Conservation (phyloP, 2,113 vertebrate species). For the Coregonus clupeaformis region DNA sequence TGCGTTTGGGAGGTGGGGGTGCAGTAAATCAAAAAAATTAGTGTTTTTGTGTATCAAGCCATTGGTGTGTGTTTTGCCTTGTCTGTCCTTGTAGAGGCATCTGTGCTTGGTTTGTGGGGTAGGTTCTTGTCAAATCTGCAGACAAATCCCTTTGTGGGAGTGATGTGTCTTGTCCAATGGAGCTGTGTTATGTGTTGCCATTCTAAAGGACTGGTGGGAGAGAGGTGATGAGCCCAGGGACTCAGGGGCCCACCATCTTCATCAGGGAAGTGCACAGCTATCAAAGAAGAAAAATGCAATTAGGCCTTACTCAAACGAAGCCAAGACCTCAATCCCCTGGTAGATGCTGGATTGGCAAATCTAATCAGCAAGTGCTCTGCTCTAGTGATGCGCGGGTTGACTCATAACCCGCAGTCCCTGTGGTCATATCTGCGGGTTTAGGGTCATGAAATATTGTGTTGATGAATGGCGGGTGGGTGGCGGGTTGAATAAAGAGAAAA, state of each 20-base stretch:
- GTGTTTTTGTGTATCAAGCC: no score
- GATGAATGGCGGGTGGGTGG: no score
- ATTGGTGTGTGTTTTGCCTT: neutral
- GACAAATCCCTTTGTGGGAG: neutral
- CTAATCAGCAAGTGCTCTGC: slow-evolving; percentile 27
- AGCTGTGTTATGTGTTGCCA: neutral
- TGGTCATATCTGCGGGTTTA: no score
- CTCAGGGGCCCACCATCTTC: slow-evolving; percentile 26
- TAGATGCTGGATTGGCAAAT: slow-evolving; percentile 29
- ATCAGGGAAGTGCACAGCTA: slow-evolving; percentile 27
- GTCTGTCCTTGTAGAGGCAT: neutral
- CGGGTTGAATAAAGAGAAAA: no score
- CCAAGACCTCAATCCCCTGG: slow-evolving; percentile 24
- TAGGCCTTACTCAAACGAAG: slow-evolving; percentile 16
- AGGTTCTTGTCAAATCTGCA: neutral
- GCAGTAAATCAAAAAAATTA: no score
- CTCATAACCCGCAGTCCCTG: no score
- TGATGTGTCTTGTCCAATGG: neutral
- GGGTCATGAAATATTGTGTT: no score
- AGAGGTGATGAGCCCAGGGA: slow-evolving; percentile 21
- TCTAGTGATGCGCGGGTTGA: no score
- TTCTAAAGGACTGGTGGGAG: slow-evolving; percentile 8
- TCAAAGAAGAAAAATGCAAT: slow-evolving; percentile 18
- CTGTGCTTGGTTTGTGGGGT: neutral
- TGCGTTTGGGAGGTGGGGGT: no score